These are phyloP conservation scores for Chaunax sp. DNA, from an alignment of 2,797 vertebrate genomes.

Conservation along the genomic window DNA sequence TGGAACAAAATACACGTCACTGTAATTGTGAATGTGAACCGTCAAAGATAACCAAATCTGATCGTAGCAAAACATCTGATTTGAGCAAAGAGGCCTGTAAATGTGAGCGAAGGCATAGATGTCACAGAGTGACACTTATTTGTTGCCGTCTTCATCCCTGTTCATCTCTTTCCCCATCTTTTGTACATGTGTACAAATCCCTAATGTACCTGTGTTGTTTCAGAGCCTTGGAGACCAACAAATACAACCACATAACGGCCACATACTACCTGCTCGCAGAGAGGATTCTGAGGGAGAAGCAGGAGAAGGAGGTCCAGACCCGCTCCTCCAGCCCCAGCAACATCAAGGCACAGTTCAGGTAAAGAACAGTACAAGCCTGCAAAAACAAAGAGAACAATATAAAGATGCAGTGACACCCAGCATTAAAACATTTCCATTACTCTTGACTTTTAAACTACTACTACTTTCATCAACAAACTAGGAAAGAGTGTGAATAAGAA, in stretches of 20 bases:
- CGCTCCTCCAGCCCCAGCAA: constrained; percentile 96
- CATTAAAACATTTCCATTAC: neutral
- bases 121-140: too few relatives aligned
- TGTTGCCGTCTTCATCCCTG: too few relatives aligned
- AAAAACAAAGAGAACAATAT: neutral
- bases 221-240: constrained; percentile 97
- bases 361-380: constrained; percentile 6
- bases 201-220: constrained; percentile 31
- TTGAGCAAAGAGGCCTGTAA: too few relatives aligned
- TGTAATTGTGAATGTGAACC: too few relatives aligned
- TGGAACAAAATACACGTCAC: too few relatives aligned
- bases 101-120: too few relatives aligned
- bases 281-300: constrained; percentile 96
- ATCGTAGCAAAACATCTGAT: too few relatives aligned
- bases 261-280: constrained; percentile 98
- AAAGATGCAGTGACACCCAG: neutral
- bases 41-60: too few relatives aligned
- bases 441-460: too few relatives aligned
- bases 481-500: constrained; percentile 13
- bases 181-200: neutral
- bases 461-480: too few relatives aligned
- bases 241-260: constrained; percentile 99
- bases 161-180: neutral
- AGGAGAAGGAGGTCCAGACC: constrained; percentile 95
- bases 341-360: constrained; percentile 99